Evolutionary conservation across 2,888 invertebrate genomes (phyloP).

Genomic region (Apotomis turbidana): DNA sequence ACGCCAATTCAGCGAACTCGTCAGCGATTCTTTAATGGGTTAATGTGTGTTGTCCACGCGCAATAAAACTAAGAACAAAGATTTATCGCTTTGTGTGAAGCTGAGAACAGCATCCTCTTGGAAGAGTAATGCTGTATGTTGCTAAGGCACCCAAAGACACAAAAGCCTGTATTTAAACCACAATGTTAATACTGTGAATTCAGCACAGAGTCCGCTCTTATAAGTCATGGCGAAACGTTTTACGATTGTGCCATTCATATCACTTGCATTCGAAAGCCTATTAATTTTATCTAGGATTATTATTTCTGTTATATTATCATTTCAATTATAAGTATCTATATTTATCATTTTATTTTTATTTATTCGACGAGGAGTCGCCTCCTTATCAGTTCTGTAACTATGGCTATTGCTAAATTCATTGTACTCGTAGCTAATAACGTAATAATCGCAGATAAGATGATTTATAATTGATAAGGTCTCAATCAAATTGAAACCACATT

Average conservation of each 20-base stretch:
- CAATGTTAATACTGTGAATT: background rate
- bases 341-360: background rate
- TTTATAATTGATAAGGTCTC: slow-evolving; percentile 4
- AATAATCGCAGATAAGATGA: slow-evolving; percentile 10
- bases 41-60: slow-evolving; percentile 44
- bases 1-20: slow-evolving; percentile 42
- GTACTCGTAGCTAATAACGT: background rate
- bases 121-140: background rate
- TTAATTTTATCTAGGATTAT: background rate
- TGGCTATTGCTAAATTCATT: slow-evolving; percentile 4
- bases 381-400: background rate
- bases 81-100: slow-evolving; percentile 40
- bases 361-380: background rate
- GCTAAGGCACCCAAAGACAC: too few species aligned
- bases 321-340: background rate
- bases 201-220: slow-evolving; percentile 18
- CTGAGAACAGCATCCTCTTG: slow-evolving; percentile 29
- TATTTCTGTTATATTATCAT: background rate
- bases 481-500: slow-evolving; percentile 23
- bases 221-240: slow-evolving; percentile 38
- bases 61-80: slow-evolving; percentile 42
- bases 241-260: slow-evolving; percentile 28
- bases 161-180: background rate
- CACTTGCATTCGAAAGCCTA: background rate
- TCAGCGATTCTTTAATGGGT: slow-evolving; percentile 45